Evolutionary conservation across 2,113 vertebrate genomes (phyloP).

Genomic region (Lampris incognitus): DNA sequence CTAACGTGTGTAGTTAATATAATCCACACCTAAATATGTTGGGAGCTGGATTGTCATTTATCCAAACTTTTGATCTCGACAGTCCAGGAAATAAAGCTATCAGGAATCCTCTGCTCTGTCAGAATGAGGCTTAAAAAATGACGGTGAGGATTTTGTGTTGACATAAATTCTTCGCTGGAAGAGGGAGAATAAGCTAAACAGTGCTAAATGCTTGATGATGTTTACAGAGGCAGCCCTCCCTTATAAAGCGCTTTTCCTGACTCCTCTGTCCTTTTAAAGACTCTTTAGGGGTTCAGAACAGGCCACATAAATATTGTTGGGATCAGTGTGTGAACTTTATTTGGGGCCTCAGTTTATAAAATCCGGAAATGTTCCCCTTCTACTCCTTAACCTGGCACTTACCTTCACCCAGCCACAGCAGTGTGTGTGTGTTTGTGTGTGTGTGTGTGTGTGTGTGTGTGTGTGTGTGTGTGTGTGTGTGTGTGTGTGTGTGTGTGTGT

Average conservation of each 20-base stretch:
- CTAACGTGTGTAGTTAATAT: slow-evolving; percentile 17
- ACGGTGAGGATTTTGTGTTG: slow-evolving; percentile 70
- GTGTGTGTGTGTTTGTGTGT: slow-evolving; percentile 32
- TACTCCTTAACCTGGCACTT: slow-evolving; percentile 69
- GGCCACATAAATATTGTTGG: slow-evolving; percentile 87
- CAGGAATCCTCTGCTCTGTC: neutral
- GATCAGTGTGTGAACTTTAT: slow-evolving; percentile 86
- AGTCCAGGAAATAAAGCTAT: slow-evolving; percentile 30
- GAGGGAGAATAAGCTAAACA: slow-evolving; percentile 85
- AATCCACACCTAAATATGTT: slow-evolving; percentile 39
- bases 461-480: slow-evolving; percentile 28
- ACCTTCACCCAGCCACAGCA: slow-evolving; percentile 63
- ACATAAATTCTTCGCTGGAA: slow-evolving; percentile 83
- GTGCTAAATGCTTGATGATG: slow-evolving; percentile 84
- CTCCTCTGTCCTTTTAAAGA: slow-evolving; percentile 89
- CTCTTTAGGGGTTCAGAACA: slow-evolving; percentile 83
- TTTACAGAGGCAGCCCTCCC: slow-evolving; percentile 86
- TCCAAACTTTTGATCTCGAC: slow-evolving; percentile 22
- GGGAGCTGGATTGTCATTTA: slow-evolving; percentile 4
- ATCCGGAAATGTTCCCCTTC: slow-evolving; percentile 79
- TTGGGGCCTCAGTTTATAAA: slow-evolving; percentile 87
- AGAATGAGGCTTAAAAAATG: slow-evolving; percentile 18
- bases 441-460: slow-evolving; percentile 14
- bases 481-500: slow-evolving; percentile 14
- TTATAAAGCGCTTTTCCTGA: slow-evolving; percentile 89